phyloP scores from a whole-genome alignment of 2,113 vertebrate species.

The Sclerurus mexicanus region DNA sequence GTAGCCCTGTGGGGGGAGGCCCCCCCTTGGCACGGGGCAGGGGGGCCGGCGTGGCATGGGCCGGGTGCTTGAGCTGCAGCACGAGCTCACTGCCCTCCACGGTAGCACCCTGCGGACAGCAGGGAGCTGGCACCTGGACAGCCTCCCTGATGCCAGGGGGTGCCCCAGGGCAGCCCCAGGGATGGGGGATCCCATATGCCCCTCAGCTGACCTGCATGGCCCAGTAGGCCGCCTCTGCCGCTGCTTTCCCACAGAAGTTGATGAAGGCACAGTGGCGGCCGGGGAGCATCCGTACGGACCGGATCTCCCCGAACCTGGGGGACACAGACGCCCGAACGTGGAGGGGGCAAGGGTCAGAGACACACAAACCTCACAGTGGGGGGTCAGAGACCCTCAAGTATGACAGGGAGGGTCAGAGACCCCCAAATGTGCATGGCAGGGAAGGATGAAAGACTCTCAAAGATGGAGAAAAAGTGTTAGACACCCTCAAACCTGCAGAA shows the following conservation, averaged over 20 bases:
- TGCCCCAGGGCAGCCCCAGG: background rate
- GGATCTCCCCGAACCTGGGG: background rate
- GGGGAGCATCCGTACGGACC: background rate
- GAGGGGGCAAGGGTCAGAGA: background rate
- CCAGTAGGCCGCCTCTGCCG: background rate
- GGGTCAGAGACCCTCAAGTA: background rate
- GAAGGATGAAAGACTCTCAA: background rate
- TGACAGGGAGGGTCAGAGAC: background rate
- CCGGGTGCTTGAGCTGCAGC: background rate
- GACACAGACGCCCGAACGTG: background rate
- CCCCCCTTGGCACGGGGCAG: background rate
- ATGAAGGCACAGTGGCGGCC: background rate
- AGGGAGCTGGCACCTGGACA: background rate
- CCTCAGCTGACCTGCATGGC: background rate
- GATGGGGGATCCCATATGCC: too few species aligned
- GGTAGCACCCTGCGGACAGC: background rate
- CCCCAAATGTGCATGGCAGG: background rate
- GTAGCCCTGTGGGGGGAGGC: background rate
- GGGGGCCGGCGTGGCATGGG: background rate
- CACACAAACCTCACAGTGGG: too few species aligned
- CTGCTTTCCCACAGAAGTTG: background rate
- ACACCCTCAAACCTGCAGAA: too few species aligned
- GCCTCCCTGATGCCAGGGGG: fast-evolving
- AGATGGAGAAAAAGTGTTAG: background rate
- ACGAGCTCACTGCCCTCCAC: background rate